phyloP scores from a whole-genome alignment of 1,140 invertebrate species.

The Chelonus insularis region DNA sequence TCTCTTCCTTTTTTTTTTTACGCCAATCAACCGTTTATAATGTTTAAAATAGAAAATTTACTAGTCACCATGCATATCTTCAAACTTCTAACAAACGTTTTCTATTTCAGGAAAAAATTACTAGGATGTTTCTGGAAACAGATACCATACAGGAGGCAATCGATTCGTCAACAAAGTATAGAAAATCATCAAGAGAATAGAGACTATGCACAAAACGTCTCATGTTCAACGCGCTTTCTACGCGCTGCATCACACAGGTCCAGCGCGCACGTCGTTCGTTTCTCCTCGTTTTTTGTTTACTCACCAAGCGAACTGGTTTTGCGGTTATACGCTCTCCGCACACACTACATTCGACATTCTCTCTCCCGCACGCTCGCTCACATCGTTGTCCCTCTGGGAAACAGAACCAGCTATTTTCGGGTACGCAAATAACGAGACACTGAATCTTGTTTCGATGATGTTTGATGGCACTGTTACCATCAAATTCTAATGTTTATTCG shows the following conservation, averaged over 20 bases:
- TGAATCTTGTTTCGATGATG: too few species aligned
- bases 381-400: conserved; percentile 33
- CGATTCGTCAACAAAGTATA: not conserved
- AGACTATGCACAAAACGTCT: too few species aligned
- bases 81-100: too few species aligned
- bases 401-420: conserved; percentile 46
- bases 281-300: conserved; percentile 61
- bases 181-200: too few species aligned
- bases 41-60: not conserved
- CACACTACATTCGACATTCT: conserved; percentile 33
- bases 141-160: too few species aligned
- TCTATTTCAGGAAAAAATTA: too few species aligned
- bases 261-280: conserved; percentile 40
- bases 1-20: not conserved
- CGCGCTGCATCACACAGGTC: not conserved
- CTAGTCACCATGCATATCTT: too few species aligned
- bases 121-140: too few species aligned
- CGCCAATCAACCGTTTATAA: not conserved
- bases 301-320: conserved; percentile 61
- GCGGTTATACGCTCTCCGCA: conserved; percentile 40
- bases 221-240: conserved; percentile 6
- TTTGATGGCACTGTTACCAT: too few species aligned
- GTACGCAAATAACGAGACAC: conserved; percentile 38
- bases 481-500: too few species aligned
- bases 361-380: conserved; percentile 38